Evolutionary conservation across 2,888 invertebrate genomes (phyloP).

Genomic region (Acrobasis consociella): DNA sequence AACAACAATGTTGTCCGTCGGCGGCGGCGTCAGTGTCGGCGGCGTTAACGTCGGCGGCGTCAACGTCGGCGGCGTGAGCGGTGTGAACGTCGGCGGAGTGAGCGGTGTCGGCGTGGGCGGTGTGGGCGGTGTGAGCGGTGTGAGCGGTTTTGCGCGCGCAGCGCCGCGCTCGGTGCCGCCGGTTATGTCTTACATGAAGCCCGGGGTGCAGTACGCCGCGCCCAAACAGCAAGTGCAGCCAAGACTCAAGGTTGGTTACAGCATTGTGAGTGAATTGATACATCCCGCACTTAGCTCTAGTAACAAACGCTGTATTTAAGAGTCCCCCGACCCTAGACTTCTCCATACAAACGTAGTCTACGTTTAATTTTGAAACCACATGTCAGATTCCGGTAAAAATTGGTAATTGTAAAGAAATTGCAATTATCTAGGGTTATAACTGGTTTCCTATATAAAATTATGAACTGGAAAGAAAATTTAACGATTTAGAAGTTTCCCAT

Average conservation of each 20-base stretch:
- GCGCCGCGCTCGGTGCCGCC: constrained; percentile 64
- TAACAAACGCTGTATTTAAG: too few relatives aligned
- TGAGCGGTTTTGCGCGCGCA: constrained; percentile 63
- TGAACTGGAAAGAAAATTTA: too few relatives aligned
- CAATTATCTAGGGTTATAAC: too few relatives aligned
- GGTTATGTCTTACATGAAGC: constrained; percentile 75
- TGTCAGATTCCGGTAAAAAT: too few relatives aligned
- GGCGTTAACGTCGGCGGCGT: constrained; percentile 62
- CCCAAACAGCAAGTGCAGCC: constrained; percentile 63
- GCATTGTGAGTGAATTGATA: constrained; percentile 1
- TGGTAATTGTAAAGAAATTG: too few relatives aligned
- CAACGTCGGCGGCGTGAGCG: constrained; percentile 52
- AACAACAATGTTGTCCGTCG: constrained; percentile 76
- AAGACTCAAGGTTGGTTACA: constrained; percentile 71
- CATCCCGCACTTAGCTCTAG: too few relatives aligned
- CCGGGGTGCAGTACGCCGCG: constrained; percentile 65
- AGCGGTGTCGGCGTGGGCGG: constrained; percentile 69
- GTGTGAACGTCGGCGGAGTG: constrained; percentile 68
- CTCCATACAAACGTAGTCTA: too few relatives aligned
- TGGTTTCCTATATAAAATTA: too few relatives aligned
- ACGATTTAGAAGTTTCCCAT: too few relatives aligned
- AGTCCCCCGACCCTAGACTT: too few relatives aligned
- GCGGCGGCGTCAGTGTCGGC: constrained; percentile 69
- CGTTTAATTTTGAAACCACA: too few relatives aligned
- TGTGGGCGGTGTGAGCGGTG: constrained; percentile 60